Evolutionary conservation across 2,113 vertebrate genomes (phyloP).

Genomic region (Osmerus eperlanus): DNA sequence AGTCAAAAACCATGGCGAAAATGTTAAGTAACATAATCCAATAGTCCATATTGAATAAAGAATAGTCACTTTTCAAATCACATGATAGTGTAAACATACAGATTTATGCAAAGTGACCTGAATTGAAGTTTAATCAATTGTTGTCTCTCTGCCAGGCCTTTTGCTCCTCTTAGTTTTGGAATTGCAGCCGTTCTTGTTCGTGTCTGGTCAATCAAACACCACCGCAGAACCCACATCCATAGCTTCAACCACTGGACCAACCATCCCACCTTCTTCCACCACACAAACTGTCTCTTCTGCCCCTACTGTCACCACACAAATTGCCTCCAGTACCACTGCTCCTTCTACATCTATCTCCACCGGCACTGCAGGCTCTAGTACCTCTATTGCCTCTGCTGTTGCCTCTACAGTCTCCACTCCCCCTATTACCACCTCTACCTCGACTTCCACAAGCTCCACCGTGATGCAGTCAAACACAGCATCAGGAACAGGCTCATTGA

Average conservation of each 20-base stretch:
- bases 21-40: no score
- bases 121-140: background rate
- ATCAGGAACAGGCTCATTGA: background rate
- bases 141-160: slow-evolving; percentile 30
- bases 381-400: background rate
- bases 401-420: no score
- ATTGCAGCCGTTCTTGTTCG: slow-evolving; percentile 43
- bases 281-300: background rate
- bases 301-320: background rate
- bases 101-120: slow-evolving; percentile 11
- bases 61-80: no score
- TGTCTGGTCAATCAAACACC: slow-evolving; percentile 14
- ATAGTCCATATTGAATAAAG: no score
- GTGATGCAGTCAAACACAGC: background rate
- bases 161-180: slow-evolving; percentile 52
- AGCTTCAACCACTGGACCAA: background rate
- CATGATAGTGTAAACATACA: background rate
- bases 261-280: background rate
- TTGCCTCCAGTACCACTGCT: no score
- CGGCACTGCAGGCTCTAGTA: background rate
- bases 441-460: background rate
- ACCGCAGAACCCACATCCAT: background rate
- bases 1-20: no score
- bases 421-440: background rate
- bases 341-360: background rate